phyloP scores from a whole-genome alignment of 1,140 invertebrate species.

The Brachionus rotundiformis region DNA sequence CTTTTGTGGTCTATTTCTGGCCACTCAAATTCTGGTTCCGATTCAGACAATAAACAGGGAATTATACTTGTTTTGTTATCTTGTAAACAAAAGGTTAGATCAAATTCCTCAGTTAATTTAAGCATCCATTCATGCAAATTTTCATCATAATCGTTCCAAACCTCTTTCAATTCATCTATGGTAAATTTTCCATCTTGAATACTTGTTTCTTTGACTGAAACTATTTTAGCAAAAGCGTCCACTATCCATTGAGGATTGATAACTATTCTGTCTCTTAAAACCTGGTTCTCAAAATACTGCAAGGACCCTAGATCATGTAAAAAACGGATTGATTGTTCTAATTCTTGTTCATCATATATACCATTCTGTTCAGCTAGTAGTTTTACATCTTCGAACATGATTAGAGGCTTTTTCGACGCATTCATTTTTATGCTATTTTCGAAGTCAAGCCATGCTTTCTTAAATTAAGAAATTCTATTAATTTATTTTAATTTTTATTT shows the following conservation, averaged over 20 bases:
- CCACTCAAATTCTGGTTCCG: slow-evolving; percentile 55
- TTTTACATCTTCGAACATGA: not conserved
- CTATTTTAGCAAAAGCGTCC: slow-evolving; percentile 63
- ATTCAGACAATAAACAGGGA: slow-evolving; percentile 60
- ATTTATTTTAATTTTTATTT: no score
- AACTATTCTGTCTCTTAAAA: slow-evolving; percentile 58
- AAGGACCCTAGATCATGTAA: slow-evolving; percentile 62
- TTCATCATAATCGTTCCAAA: slow-evolving; percentile 58
- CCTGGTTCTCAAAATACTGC: slow-evolving; percentile 62
- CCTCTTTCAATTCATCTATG: slow-evolving; percentile 56
- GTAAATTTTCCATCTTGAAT: slow-evolving; percentile 60
- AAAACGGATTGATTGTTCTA: slow-evolving; percentile 60
- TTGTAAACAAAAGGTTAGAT: slow-evolving; percentile 57
- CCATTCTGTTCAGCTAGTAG: slow-evolving; percentile 16
- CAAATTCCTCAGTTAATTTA: slow-evolving; percentile 62
- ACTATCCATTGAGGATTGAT: slow-evolving; percentile 65
- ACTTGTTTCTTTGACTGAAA: slow-evolving; percentile 59
- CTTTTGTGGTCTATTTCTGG: not conserved
- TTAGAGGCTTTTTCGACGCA: slow-evolving; percentile 10
- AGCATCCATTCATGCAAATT: slow-evolving; percentile 61
- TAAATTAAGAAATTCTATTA: no score
- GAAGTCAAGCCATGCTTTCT: slow-evolving; percentile 55
- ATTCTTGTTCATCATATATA: slow-evolving; percentile 53
- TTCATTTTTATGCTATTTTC: slow-evolving; percentile 51
- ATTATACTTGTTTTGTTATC: slow-evolving; percentile 58